phyloP scores from a whole-genome alignment of 2,113 vertebrate species.

The Solea solea region DNA sequence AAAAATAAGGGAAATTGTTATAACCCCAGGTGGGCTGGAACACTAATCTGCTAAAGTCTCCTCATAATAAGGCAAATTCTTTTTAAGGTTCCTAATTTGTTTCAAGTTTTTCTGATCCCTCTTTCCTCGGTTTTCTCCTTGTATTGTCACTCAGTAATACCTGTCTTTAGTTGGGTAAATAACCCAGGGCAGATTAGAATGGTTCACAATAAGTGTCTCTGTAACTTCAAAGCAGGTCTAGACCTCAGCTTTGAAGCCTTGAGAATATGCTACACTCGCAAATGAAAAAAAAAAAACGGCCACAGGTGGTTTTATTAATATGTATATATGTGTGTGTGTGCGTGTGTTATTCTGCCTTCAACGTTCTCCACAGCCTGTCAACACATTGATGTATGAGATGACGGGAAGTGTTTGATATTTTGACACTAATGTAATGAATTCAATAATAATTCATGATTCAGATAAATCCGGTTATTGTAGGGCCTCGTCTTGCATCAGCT shows the following conservation, averaged over 20 bases:
- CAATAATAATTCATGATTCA: no score
- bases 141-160: constrained; percentile 58
- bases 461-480: no score
- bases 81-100: constrained; percentile 64
- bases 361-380: constrained; percentile 58
- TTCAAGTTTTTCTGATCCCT: constrained; percentile 54
- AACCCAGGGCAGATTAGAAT: constrained; percentile 60
- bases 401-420: constrained; percentile 15
- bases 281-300: constrained; percentile 59
- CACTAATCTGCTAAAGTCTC: constrained; percentile 49
- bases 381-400: constrained; percentile 67
- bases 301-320: constrained; percentile 71
- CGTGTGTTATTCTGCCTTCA: constrained; percentile 57
- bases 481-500: no score
- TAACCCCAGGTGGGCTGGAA: constrained; percentile 55
- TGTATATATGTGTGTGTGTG: constrained; percentile 13
- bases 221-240: constrained; percentile 77
- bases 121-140: constrained; percentile 49
- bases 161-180: constrained; percentile 72
- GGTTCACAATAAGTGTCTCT: constrained; percentile 52
- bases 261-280: constrained; percentile 48
- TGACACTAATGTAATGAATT: constrained; percentile 15
- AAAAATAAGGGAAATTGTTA: constrained; percentile 28
- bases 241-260: constrained; percentile 54
- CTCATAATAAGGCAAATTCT: constrained; percentile 41